These are phyloP conservation scores for Hipposideros larvatus DNA, from an alignment of 2,797 vertebrate species.

Conservation along the genomic window DNA sequence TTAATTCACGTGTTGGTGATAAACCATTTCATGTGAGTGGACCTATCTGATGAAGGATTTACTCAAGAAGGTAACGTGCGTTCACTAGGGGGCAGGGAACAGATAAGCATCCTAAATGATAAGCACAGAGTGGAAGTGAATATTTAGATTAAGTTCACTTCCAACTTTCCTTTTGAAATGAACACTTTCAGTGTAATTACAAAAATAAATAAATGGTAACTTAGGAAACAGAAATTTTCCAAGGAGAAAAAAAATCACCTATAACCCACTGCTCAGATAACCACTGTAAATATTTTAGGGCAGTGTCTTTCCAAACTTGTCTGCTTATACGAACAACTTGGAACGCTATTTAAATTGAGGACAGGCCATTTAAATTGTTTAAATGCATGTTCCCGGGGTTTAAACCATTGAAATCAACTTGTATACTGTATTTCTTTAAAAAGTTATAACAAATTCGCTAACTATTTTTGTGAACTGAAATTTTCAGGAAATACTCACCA, in stretches of 20 bases:
- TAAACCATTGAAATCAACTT: no score
- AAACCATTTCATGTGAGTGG: not conserved
- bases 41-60: not conserved
- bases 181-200: constrained; percentile 1
- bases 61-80: not conserved
- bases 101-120: not conserved
- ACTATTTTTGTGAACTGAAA: no score
- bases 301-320: not conserved
- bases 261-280: not conserved
- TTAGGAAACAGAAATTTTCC: constrained; percentile 42
- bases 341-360: not conserved
- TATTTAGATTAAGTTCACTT: constrained; percentile 11
- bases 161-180: constrained; percentile 9
- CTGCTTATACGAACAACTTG: not conserved
- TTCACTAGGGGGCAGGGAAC: not conserved
- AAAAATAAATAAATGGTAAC: constrained; percentile 20
- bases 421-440: no score
- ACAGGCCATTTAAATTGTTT: no score
- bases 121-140: not conserved
- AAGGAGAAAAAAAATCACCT: not conserved
- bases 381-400: no score
- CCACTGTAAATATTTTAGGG: not conserved
- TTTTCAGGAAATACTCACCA: no score
- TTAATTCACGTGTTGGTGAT: constrained; percentile 8
- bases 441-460: no score